Conservation (phyloP, 2,113 vertebrate species). For the Ctenomys sociabilis region DNA sequence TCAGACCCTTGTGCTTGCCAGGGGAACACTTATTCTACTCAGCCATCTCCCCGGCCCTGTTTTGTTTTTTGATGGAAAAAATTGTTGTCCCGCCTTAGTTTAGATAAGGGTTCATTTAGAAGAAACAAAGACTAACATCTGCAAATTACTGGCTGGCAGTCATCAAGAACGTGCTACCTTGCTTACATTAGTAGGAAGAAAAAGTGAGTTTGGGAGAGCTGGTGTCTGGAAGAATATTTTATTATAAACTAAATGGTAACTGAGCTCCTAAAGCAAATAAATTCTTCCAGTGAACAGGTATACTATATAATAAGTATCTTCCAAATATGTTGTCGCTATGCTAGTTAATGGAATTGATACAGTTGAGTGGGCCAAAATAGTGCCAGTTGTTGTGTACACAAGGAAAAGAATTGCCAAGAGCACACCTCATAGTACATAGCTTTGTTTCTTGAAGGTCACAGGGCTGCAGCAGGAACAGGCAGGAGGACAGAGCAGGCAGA, state of each 20-base stretch:
- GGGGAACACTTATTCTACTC: no score
- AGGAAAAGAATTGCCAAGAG: neutral
- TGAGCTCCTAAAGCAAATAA: slow-evolving; percentile 58
- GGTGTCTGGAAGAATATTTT: slow-evolving; percentile 55
- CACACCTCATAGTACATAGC: neutral
- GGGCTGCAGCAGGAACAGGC: neutral
- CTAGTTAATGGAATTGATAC: slow-evolving; percentile 38
- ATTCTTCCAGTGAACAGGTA: slow-evolving; percentile 55
- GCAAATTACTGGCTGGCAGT: neutral
- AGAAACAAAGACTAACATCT: slow-evolving; percentile 16
- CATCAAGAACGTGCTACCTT: slow-evolving; percentile 18
- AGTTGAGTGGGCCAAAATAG: neutral
- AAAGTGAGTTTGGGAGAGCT: slow-evolving; percentile 65
- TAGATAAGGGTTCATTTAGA: neutral
- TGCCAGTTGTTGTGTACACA: neutral
- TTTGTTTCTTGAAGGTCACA: neutral
- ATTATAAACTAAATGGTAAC: slow-evolving; percentile 60
- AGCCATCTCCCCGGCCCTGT: no score
- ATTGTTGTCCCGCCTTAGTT: neutral
- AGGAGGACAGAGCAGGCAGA: neutral
- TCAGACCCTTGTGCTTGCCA: no score
- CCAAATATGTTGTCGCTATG: slow-evolving; percentile 30
- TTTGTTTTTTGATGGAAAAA: slow-evolving; percentile 11
- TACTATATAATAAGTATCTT: neutral
- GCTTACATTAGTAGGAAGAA: slow-evolving; percentile 50